Evolutionary conservation across 2,888 invertebrate species (phyloP), one percentile per base, ranked within the genome.

Genomic region (Ischnura elegans): DNA sequence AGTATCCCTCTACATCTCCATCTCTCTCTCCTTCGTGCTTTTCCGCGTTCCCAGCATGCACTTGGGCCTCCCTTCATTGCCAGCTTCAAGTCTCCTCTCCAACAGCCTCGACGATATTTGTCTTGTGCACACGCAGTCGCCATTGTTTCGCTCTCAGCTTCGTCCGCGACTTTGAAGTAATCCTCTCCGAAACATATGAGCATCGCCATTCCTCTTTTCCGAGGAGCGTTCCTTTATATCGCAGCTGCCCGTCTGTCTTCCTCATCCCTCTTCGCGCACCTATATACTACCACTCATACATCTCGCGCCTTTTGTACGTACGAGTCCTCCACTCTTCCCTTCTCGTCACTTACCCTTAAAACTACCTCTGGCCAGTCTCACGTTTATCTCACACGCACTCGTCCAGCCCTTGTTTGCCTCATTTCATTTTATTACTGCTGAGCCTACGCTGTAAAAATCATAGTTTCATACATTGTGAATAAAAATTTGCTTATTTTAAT

Each of bases 111-210:
- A 76, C 29, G 36, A 29, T 76, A 36, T 76, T 76, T 76, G 76
- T 76, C 76, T 76, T 36, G 76, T 76, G 76, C 29, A 76, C 76
- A 76, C 76, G 36, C n/a, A 76, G 29, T 13, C 76, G n/a, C 76
- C 76, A 76, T 76, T 76, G 76, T 76, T 36, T 76, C 76, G 25
- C 76, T 76, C 29, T 6, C n/a, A 2, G 6, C 19, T 19, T 51
- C 51, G 8, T 51, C 51, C 36, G 29, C 29, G 76, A 36, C 76
- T 76, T 76, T 76, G 76, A 76, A 76, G 76, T 76, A 76, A 76
- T 76, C 76, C 76, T 36, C 16, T 36, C 36, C 36, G 76, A 36
- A 76, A 76, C 76, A 76, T 76, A 76, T 76, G 76, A 76, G 76
- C 76, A 76, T 76, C 76, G 36, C 29, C 36, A 8, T n/a, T 16